A percentile compares a stretch with the other conserved stretches of the same genome.
Conservation (phyloP, 2,797 vertebrate genomes). For the Anolis apletophallus region DNA sequence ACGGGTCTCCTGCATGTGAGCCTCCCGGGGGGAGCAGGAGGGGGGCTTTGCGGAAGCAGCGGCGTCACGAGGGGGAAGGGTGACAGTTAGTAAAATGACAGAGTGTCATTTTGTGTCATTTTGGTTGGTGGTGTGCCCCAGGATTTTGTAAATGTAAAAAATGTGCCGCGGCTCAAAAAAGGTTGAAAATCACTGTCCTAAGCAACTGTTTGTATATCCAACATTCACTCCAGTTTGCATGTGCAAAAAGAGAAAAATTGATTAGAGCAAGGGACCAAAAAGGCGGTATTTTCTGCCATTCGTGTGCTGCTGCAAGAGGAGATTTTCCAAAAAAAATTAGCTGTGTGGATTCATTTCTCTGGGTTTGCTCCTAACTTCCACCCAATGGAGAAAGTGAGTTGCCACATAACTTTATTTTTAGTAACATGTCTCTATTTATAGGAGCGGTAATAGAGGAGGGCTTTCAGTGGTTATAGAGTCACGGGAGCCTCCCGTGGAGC, state of each 20-base stretch:
- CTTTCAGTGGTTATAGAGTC: background rate
- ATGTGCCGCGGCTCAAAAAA: no score
- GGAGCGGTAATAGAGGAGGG: background rate
- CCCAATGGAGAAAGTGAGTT: background rate
- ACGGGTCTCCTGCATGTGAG: no score
- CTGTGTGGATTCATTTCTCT: background rate
- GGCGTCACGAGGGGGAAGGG: no score
- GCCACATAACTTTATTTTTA: conserved; percentile 11
- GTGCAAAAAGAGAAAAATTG: no score
- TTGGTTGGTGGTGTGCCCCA: no score
- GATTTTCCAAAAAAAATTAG: conserved; percentile 5
- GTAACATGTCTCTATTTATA: conserved; percentile 32
- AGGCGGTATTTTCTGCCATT: background rate
- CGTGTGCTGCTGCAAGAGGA: background rate
- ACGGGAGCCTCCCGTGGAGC: background rate
- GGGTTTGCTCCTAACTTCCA: background rate
- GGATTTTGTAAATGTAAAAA: no score
- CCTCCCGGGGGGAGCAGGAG: no score
- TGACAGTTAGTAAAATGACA: no score
- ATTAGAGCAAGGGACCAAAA: background rate
- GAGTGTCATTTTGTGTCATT: no score
- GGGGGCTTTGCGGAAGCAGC: no score
- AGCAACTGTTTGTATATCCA: background rate
- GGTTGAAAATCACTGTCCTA: no score
- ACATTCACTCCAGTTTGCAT: background rate